phyloP scores from a whole-genome alignment of 2,113 vertebrate genomes.

The Coryphaenoides rupestris region DNA sequence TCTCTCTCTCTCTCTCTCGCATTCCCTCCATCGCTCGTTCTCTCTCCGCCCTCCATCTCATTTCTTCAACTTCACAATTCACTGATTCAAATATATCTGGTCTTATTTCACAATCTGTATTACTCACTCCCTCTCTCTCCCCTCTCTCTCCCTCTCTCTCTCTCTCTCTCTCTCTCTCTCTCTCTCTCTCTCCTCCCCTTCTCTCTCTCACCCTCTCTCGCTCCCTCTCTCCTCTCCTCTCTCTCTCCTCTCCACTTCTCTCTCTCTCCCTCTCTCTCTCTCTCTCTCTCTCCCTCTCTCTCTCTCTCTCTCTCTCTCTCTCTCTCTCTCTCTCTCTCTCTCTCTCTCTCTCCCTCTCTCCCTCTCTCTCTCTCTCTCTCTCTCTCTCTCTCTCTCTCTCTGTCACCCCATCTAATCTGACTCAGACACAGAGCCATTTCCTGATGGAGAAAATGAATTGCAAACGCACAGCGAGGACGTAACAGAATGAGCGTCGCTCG shows the following conservation, averaged over 20 bases:
- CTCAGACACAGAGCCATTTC: slow-evolving; percentile 33
- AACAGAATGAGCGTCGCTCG: slow-evolving; percentile 39
- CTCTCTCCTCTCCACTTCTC: too few relatives aligned
- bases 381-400: neutral
- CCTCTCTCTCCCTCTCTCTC: slow-evolving; percentile 16
- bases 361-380: neutral
- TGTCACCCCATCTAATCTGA: slow-evolving; percentile 22
- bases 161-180: slow-evolving; percentile 22
- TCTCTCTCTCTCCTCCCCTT: neutral
- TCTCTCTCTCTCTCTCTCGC: slow-evolving; percentile 15
- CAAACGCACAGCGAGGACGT: slow-evolving; percentile 38
- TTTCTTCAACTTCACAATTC: slow-evolving; percentile 55
- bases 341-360: slow-evolving; percentile 21
- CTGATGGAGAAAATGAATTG: slow-evolving; percentile 19
- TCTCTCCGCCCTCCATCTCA: slow-evolving; percentile 31
- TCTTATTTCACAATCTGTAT: slow-evolving; percentile 32
- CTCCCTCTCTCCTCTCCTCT: too few relatives aligned
- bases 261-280: slow-evolving; percentile 20
- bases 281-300: neutral
- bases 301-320: neutral
- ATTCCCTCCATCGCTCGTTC: slow-evolving; percentile 23
- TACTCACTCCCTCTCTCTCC: slow-evolving; percentile 11
- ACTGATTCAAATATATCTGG: slow-evolving; percentile 46
- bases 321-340: slow-evolving; percentile 11
- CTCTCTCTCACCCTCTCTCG: too few relatives aligned